Evolutionary conservation across 2,888 invertebrate genomes (phyloP).

Genomic region (Lamproptera curius): DNA sequence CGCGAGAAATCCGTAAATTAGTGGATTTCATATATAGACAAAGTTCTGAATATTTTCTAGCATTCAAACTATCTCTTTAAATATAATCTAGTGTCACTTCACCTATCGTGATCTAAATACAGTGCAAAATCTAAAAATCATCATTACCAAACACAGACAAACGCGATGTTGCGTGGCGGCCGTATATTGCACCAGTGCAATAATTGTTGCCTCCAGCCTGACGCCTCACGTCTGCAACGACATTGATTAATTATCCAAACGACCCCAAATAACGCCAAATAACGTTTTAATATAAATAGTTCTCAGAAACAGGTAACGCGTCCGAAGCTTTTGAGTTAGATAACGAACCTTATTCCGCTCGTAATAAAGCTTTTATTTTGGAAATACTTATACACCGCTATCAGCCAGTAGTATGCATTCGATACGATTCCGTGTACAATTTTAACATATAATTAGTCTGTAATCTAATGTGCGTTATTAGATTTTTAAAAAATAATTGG

Average conservation of each 20-base stretch:
- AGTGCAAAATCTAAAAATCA: too few species aligned
- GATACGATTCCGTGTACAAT: constrained; percentile 1
- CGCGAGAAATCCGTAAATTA: too few species aligned
- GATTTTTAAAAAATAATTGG: neutral
- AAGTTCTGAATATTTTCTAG: too few species aligned
- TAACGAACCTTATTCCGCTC: neutral
- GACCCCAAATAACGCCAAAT: constrained; percentile 18
- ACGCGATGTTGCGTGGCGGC: constrained; percentile 60
- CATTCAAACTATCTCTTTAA: too few species aligned
- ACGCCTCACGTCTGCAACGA: constrained; percentile 17
- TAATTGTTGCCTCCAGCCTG: constrained; percentile 43
- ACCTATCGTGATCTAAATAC: too few species aligned
- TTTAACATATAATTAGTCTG: constrained; percentile 5
- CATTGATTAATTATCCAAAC: constrained; percentile 21
- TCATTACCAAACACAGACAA: constrained; percentile 20
- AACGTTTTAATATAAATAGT: constrained; percentile 16
- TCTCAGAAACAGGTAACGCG: constrained; percentile 18
- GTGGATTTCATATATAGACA: too few species aligned
- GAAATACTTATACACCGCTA: neutral
- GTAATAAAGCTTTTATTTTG: neutral
- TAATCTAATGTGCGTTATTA: neutral
- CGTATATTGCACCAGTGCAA: constrained; percentile 41
- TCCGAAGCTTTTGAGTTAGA: constrained; percentile 1
- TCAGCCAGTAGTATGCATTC: neutral
- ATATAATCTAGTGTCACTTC: too few species aligned